Conservation (phyloP, 2,113 vertebrate genomes). For the Platanista minor region DNA sequence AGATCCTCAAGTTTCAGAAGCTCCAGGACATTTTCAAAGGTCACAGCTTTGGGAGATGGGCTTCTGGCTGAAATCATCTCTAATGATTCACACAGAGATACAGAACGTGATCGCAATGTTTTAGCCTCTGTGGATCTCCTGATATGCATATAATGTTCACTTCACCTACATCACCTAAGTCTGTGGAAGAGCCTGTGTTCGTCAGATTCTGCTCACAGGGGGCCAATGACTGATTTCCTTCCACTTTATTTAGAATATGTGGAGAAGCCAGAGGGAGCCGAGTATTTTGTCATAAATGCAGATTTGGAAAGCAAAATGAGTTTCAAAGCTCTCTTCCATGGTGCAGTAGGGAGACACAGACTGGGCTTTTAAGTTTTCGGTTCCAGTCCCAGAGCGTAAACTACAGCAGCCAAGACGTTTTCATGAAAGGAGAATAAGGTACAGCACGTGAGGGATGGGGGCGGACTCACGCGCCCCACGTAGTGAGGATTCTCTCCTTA, state of each 20-base stretch:
- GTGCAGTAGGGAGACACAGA: not conserved
- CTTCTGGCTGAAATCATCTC: not conserved
- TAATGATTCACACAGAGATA: not conserved
- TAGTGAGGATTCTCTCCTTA: not conserved
- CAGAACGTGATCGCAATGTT: not conserved
- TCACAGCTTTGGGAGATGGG: not conserved
- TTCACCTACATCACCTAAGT: not conserved
- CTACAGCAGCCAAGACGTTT: not conserved
- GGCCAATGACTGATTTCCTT: not conserved
- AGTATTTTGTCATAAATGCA: not conserved
- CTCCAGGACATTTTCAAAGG: not conserved
- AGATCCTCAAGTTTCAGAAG: not conserved
- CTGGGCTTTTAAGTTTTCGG: not conserved
- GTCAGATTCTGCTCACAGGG: not conserved
- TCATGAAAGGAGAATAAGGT: not conserved
- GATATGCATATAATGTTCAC: not conserved
- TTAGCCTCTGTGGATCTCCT: not conserved
- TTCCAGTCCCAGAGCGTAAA: not conserved
- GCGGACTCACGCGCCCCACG: not conserved
- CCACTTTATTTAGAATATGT: not conserved
- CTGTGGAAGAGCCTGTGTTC: not conserved
- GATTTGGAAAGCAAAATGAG: not conserved
- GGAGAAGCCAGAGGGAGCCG: not conserved
- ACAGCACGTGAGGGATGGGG: not conserved
- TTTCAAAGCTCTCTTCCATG: not conserved